A percentile compares a stretch with the other conserved stretches of the same genome.
phyloP scores from a whole-genome alignment of 2,797 vertebrate genomes.

The Benthosema pterotum region DNA sequence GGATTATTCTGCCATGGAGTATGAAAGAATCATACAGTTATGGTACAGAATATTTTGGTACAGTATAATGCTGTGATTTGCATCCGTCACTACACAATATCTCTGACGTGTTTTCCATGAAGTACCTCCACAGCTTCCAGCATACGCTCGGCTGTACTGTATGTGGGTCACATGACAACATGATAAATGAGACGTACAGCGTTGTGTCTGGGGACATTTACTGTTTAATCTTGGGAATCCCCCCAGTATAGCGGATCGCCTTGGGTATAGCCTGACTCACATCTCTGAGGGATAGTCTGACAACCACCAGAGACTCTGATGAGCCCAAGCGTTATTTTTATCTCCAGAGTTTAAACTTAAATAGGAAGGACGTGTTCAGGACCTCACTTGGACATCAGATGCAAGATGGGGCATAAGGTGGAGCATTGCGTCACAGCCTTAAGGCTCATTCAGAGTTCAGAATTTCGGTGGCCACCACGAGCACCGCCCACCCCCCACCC shows the following conservation, averaged over 20 bases:
- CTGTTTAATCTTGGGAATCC: conserved; percentile 32
- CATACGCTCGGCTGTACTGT: conserved; percentile 33
- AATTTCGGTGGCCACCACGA: too few species aligned
- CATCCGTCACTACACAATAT: conserved; percentile 6
- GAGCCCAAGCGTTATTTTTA: too few species aligned
- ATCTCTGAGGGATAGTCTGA: too few species aligned
- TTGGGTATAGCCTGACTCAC: too few species aligned
- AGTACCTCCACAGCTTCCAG: conserved; percentile 33
- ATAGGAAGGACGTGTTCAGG: too few species aligned
- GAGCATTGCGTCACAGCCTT: too few species aligned
- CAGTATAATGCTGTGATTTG: conserved; percentile 18
- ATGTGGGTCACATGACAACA: conserved; percentile 66
- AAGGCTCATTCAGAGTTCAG: too few species aligned
- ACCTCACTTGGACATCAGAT: too few species aligned
- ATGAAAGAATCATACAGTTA: conserved; percentile 19
- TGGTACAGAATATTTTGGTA: not conserved
- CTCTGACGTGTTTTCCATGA: conserved; percentile 18
- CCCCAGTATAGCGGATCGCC: conserved; percentile 40
- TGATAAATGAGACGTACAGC: conserved; percentile 69
- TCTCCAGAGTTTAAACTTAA: too few species aligned
- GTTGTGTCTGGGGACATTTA: conserved; percentile 44
- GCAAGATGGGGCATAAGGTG: too few species aligned
- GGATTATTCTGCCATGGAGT: not conserved
- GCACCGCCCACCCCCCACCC: too few species aligned
- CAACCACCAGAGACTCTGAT: too few species aligned